Evolutionary conservation across 2,113 vertebrate species (phyloP).

Genomic region (Saguinus midas): DNA sequence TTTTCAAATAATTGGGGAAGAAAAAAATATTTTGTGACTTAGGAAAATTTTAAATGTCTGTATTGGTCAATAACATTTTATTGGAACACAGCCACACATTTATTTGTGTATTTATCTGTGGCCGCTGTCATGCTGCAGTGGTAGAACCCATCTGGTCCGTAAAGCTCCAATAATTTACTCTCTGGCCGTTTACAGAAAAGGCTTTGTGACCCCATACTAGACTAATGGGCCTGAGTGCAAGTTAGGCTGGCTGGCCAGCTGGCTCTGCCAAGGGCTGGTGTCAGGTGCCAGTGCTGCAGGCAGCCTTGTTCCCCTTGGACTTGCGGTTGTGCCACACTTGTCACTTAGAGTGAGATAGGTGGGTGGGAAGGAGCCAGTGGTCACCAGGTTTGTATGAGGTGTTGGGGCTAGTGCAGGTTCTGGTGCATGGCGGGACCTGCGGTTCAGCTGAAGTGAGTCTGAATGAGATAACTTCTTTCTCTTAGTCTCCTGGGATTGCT

Average conservation of each 20-base stretch:
- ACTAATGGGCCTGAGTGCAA: background rate
- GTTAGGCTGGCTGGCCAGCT: too few relatives aligned
- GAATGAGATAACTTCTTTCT: fast-evolving
- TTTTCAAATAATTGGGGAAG: background rate
- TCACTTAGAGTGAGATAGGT: background rate
- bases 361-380: background rate
- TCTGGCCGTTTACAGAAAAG: background rate
- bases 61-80: background rate
- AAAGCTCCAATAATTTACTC: background rate
- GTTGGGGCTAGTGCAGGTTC: fast-evolving
- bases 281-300: background rate
- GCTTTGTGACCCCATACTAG: background rate
- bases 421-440: fast-evolving
- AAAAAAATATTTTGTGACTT: background rate
- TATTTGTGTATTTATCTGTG: fast-evolving
- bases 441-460: too few relatives aligned
- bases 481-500: background rate
- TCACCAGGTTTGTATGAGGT: background rate
- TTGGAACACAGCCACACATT: fast-evolving
- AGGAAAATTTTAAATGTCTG: background rate
- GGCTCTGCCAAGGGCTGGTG: background rate
- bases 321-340: fast-evolving
- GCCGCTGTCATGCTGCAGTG: fast-evolving
- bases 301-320: background rate
- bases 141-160: background rate